phyloP scores from a whole-genome alignment of 2,797 vertebrate species.

The Podarcis lilfordi region DNA sequence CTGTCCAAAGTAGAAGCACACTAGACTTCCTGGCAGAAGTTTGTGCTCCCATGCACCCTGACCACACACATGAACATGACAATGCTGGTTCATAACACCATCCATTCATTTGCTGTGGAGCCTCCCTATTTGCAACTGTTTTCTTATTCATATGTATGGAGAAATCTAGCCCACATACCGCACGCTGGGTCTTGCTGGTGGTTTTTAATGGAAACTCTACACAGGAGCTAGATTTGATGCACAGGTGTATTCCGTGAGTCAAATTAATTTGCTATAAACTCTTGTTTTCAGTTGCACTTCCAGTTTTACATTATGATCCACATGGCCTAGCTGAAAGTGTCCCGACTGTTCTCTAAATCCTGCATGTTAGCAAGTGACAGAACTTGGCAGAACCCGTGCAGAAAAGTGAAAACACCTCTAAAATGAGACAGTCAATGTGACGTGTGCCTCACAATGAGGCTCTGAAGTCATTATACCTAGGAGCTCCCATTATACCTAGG shows the following conservation, averaged over 20 bases:
- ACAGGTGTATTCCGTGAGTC: background rate
- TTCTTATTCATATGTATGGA: background rate
- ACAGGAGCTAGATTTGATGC: background rate
- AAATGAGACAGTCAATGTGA: background rate
- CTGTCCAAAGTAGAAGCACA: background rate
- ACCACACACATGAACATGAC: background rate
- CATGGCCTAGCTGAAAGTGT: background rate
- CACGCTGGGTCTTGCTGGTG: no score
- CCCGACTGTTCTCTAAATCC: background rate
- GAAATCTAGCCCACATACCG: background rate
- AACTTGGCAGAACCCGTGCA: background rate
- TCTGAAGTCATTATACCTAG: background rate
- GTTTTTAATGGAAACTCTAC: background rate
- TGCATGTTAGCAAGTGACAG: background rate
- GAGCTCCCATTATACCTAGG: background rate
- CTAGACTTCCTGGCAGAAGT: background rate
- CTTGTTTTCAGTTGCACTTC: background rate
- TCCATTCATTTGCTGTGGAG: background rate
- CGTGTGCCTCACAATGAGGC: background rate
- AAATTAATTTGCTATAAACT: background rate
- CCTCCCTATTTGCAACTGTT: background rate
- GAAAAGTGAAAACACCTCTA: background rate
- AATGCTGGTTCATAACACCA: background rate
- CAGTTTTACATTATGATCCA: background rate
- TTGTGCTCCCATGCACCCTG: background rate